phyloP scores from a whole-genome alignment of 2,888 invertebrate genomes.

The Scaptomyza caliginosa region DNA sequence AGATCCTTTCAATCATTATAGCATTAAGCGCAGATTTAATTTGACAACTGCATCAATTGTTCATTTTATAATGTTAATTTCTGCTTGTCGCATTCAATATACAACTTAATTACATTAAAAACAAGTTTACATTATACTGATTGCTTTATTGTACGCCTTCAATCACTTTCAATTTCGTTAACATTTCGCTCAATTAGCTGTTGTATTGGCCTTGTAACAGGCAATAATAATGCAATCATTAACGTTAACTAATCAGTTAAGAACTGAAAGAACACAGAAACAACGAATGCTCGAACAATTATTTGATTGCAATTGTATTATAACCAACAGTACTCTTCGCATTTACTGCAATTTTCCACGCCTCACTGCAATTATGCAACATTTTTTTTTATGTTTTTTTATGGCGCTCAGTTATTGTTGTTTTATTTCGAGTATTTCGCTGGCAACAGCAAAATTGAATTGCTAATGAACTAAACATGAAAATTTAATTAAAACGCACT shows the following conservation, averaged over 20 bases:
- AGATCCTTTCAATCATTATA: not conserved
- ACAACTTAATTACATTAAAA: no score
- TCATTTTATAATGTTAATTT: not conserved
- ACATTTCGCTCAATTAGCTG: conserved; percentile 24
- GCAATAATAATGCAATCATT: conserved; percentile 13
- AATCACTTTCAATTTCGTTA: not conserved
- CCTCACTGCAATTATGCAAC: conserved; percentile 64
- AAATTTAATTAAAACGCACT: conserved; percentile 67
- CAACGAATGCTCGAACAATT: conserved; percentile 36
- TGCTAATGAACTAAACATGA: conserved; percentile 70
- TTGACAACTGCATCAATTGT: not conserved
- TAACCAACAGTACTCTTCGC: conserved; percentile 33
- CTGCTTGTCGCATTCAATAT: not conserved
- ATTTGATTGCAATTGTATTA: conserved; percentile 48
- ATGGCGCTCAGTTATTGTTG: conserved; percentile 22
- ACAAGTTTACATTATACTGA: not conserved
- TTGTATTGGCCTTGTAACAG: conserved; percentile 16
- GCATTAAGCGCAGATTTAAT: not conserved
- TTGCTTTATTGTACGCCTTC: not conserved
- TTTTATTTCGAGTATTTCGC: conserved; percentile 16
- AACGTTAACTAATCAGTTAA: conserved; percentile 27
- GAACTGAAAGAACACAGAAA: not conserved
- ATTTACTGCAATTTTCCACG: conserved; percentile 31
- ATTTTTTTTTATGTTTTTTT: conserved; percentile 58
- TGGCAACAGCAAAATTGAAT: conserved; percentile 66